Conservation (phyloP, 2,113 vertebrate species). For the Leptocoma aspasia region DNA sequence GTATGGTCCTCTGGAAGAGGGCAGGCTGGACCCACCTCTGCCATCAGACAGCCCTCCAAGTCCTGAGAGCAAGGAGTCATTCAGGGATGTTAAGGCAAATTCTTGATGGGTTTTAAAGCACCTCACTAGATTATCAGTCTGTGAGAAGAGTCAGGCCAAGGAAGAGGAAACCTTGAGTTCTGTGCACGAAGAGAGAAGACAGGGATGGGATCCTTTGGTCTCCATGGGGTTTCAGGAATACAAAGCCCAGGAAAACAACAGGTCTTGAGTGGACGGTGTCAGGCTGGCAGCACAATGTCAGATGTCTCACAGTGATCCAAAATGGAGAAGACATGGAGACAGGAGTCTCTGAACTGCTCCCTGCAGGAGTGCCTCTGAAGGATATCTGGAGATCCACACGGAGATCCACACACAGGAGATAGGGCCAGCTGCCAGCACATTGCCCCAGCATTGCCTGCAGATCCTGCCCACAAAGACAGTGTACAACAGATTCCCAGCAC, state of each 20-base stretch:
- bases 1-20: not conserved
- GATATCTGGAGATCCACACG: not conserved
- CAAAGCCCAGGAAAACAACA: not conserved
- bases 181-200: fast-evolving
- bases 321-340: not conserved
- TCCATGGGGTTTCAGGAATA: not conserved
- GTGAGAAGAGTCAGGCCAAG: not conserved
- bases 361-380: not conserved
- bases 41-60: not conserved
- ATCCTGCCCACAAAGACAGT: not conserved
- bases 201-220: not conserved
- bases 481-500: not conserved
- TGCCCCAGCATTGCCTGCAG: not conserved
- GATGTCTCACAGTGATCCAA: not conserved
- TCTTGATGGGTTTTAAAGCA: not conserved
- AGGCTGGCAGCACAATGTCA: not conserved
- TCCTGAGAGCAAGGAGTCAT: not conserved
- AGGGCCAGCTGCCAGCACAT: not conserved
- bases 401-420: not conserved
- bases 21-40: not conserved
- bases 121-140: not conserved
- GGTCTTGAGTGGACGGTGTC: not conserved
- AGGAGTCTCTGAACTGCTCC: not conserved
- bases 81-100: not conserved
- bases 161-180: not conserved